These are phyloP conservation scores for Gymnoscopelus braueri DNA, from an alignment of 2,797 vertebrate genomes.

Conservation along the genomic window DNA sequence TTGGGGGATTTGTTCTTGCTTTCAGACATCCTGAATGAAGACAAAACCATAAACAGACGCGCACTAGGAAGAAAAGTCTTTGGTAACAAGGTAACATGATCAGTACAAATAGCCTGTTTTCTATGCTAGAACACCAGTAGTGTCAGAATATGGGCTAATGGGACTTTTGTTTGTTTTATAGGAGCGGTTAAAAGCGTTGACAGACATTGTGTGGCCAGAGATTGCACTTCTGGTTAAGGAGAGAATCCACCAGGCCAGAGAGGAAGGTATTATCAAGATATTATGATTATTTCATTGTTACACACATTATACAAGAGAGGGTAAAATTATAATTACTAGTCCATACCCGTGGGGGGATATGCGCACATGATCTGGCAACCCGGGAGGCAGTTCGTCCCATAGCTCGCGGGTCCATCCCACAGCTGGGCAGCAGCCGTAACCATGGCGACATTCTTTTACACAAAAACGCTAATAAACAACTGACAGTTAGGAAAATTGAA, in stretches of 20 bases:
- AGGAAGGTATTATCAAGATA: slow-evolving; percentile 79
- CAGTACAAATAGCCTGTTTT: neutral
- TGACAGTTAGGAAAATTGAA: no score
- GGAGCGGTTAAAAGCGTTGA: slow-evolving; percentile 90
- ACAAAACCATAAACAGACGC: slow-evolving; percentile 90
- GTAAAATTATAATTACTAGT: no score
- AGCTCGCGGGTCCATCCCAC: no score
- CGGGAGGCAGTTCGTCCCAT: no score
- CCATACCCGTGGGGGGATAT: no score
- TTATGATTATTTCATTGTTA: no score
- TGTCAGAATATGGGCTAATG: neutral
- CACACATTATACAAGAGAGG: no score
- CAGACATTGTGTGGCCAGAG: slow-evolving; percentile 93
- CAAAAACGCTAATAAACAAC: no score
- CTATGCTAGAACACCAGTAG: neutral
- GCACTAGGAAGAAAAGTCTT: slow-evolving; percentile 92
- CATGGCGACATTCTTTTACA: no score
- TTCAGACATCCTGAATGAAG: slow-evolving; percentile 87
- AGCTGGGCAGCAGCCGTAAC: no score
- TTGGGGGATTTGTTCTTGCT: neutral
- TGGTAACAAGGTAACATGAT: slow-evolving; percentile 86
- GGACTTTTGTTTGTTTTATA: slow-evolving; percentile 53
- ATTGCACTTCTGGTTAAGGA: slow-evolving; percentile 85
- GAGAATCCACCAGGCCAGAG: slow-evolving; percentile 81
- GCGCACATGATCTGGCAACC: no score